Conservation (phyloP, 2,113 vertebrate species). For the Crocuta crocuta region DNA sequence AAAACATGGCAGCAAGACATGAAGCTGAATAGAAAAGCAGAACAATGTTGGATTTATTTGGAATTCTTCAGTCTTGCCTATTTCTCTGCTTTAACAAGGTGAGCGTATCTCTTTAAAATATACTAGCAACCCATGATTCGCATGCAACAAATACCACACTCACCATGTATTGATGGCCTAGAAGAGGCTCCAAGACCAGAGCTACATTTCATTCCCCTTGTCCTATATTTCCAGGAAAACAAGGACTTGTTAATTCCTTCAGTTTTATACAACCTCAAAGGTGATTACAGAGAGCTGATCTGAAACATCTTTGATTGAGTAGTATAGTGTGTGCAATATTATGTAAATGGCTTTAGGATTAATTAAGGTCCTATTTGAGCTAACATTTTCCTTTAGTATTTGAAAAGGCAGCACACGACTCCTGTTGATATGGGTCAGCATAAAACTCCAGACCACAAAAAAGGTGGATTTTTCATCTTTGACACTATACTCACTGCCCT, state of each 20-base stretch:
- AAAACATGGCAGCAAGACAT: neutral
- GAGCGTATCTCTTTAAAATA: neutral
- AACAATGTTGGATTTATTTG: neutral
- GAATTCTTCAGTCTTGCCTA: neutral
- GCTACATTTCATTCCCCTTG: neutral
- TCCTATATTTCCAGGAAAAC: neutral
- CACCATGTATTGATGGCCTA: neutral
- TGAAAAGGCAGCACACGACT: slow-evolving; percentile 27
- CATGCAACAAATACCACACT: neutral
- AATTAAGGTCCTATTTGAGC: neutral
- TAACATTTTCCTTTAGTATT: slow-evolving; percentile 32
- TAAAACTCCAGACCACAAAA: neutral
- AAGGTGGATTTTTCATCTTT: neutral
- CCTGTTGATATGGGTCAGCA: neutral
- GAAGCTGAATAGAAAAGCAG: neutral
- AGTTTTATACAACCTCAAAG: neutral
- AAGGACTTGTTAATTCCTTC: slow-evolving; percentile 28
- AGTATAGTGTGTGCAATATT: neutral
- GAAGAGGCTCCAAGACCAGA: neutral
- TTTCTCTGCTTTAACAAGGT: neutral
- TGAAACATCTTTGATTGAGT: slow-evolving; percentile 14
- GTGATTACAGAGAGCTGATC: neutral
- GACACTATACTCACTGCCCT: neutral
- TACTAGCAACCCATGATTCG: neutral
- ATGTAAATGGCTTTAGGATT: neutral